Conservation (phyloP, 2,113 vertebrate species). For the Apodemus sylvaticus region DNA sequence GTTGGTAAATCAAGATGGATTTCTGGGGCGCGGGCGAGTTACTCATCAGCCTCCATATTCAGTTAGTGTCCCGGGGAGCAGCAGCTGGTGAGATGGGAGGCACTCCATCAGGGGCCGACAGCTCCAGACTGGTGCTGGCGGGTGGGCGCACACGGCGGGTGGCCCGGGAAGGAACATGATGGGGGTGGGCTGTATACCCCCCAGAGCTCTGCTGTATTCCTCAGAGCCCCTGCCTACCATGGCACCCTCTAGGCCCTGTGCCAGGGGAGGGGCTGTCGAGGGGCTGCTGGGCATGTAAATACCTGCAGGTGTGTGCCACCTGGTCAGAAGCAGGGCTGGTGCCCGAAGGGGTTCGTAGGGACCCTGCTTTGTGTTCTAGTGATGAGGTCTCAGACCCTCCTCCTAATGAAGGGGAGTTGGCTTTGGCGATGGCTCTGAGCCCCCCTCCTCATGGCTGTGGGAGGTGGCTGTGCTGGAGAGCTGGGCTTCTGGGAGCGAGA, state of each 20-base stretch:
- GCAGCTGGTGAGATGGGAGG: constrained; percentile 96
- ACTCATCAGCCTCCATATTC: constrained; percentile 94
- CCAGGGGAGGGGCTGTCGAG: not conserved
- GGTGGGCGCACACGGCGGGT: constrained; percentile 52
- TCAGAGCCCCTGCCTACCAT: not conserved
- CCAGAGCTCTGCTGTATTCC: constrained; percentile 67
- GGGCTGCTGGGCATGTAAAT: not conserved
- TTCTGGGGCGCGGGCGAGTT: constrained; percentile 90
- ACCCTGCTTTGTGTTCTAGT: not conserved
- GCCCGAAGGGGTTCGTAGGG: not conserved
- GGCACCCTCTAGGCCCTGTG: not conserved
- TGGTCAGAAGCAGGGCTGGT: not conserved
- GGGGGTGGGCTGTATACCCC: constrained; percentile 72
- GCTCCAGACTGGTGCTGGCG: constrained; percentile 87
- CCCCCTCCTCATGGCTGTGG: too few relatives aligned
- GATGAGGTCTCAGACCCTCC: not conserved
- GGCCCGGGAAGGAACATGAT: not conserved
- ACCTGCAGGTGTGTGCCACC: not conserved
- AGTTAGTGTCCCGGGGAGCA: constrained; percentile 91
- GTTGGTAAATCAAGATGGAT: constrained; percentile 97
- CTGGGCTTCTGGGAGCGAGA: not conserved
- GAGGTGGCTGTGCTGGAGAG: too few relatives aligned
- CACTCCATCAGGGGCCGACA: constrained; percentile 97
- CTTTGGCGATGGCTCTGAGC: not conserved
- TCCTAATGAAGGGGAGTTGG: not conserved